Conservation (phyloP, 2,113 vertebrate genomes). For the Atherinomorus stipes region DNA sequence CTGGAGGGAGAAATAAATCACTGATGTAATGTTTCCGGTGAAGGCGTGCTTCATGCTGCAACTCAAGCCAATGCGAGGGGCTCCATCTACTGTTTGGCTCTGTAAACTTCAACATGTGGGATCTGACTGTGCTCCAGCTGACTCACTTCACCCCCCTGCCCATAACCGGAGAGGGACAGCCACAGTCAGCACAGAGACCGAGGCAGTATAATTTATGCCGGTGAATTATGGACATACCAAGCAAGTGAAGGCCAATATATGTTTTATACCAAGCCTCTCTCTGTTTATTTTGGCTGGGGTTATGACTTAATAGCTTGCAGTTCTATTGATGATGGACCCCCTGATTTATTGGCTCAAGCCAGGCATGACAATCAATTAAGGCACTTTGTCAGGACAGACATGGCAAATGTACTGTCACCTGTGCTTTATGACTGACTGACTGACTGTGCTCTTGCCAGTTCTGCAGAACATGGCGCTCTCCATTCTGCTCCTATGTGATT, state of each 20-base stretch:
- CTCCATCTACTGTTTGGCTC: conserved; percentile 73
- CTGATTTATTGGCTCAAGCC: conserved; percentile 76
- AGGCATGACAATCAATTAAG: conserved; percentile 68
- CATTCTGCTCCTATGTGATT: conserved; percentile 42
- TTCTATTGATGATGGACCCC: conserved; percentile 77
- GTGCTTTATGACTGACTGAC: conserved; percentile 68
- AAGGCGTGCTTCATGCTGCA: neutral
- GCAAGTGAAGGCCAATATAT: conserved; percentile 79
- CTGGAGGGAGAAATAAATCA: conserved; percentile 68
- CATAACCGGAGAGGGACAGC: conserved; percentile 45
- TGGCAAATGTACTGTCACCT: conserved; percentile 58
- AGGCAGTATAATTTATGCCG: conserved; percentile 72
- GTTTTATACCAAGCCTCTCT: conserved; percentile 76
- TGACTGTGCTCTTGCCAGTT: conserved; percentile 37
- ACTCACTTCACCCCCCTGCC: conserved; percentile 52
- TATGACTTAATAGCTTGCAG: conserved; percentile 77
- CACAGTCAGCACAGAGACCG: conserved; percentile 42
- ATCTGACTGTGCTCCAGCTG: conserved; percentile 36
- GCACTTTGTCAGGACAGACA: conserved; percentile 59
- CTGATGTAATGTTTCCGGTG: conserved; percentile 75
- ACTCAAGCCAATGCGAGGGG: conserved; percentile 65
- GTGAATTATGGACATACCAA: conserved; percentile 75
- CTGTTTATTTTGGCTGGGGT: conserved; percentile 78
- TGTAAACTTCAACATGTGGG: conserved; percentile 8
- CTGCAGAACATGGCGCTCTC: conserved; percentile 24